Percentiles rank a stretch among this genome's conserved stretches.
These are phyloP conservation scores for Hypocryptadius cinnamomeus DNA, from an alignment of 2,113 vertebrate species.

Conservation along the genomic window DNA sequence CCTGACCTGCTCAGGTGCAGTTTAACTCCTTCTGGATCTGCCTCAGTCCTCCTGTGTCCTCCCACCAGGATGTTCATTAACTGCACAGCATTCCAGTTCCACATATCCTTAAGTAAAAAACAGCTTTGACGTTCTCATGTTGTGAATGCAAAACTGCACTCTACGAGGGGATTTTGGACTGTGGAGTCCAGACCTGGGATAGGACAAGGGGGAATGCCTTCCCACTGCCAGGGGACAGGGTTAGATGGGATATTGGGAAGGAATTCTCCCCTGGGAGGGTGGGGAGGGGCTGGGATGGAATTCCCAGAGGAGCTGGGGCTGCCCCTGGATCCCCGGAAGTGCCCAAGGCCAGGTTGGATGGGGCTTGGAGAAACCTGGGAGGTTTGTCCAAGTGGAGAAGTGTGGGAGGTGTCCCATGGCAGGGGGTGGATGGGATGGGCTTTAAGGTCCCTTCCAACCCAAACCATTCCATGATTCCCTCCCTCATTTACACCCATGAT, in stretches of 20 bases:
- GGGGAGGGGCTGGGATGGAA: not conserved
- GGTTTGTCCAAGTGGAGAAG: no score
- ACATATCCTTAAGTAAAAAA: rapidly evolving
- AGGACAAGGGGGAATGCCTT: not conserved
- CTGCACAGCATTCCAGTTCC: no score
- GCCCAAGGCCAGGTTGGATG: not conserved
- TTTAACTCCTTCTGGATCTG: not conserved
- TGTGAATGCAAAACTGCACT: not conserved
- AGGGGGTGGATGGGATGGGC: rapidly evolving
- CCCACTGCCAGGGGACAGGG: no score
- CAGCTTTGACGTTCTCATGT: rapidly evolving
- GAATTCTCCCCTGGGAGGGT: not conserved
- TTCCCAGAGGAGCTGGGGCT: not conserved
- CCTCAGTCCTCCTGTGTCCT: not conserved
- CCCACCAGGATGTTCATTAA: not conserved
- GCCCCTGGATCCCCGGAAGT: not conserved
- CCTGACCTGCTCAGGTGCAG: rapidly evolving
- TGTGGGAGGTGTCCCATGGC: not conserved
- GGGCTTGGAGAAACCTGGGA: no score
- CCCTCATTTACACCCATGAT: not conserved
- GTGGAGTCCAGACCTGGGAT: not conserved
- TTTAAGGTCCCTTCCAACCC: not conserved
- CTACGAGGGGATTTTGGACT: not conserved
- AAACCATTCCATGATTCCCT: not conserved
- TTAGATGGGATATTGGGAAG: not conserved